Conservation (phyloP, 2,888 invertebrate species). For the Cerastis leucographa region DNA sequence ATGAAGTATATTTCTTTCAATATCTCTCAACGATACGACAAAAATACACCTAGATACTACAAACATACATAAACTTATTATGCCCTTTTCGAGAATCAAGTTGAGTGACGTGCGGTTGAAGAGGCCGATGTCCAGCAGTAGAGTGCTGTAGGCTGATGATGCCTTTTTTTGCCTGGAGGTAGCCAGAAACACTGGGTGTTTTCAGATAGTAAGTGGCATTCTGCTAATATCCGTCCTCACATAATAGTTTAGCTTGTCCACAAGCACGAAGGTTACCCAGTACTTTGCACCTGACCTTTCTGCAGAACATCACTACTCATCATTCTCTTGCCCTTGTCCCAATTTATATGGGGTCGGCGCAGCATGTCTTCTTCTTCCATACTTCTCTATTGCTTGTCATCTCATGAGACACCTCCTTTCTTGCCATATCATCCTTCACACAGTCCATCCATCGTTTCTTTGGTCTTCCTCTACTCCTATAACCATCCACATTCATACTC, state of each 20-base stretch:
- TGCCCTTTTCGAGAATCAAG: too few species aligned
- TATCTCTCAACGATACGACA: slow-evolving; percentile 11
- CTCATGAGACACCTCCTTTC: too few species aligned
- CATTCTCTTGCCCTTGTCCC: too few species aligned
- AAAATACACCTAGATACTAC: neutral
- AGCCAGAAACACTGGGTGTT: neutral
- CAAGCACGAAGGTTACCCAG: neutral
- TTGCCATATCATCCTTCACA: too few species aligned
- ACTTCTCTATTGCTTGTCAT: too few species aligned
- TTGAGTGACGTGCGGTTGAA: too few species aligned
- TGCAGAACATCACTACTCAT: neutral
- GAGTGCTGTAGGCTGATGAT: neutral
- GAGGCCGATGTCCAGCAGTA: too few species aligned
- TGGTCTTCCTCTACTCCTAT: too few species aligned
- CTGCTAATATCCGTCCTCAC: neutral
- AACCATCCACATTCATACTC: too few species aligned
- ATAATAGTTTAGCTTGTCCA: neutral
- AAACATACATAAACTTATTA: neutral
- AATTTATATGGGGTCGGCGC: too few species aligned
- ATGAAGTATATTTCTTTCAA: slow-evolving; percentile 19
- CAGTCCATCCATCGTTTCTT: too few species aligned
- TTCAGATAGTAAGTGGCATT: neutral
- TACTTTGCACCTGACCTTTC: neutral
- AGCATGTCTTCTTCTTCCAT: too few species aligned
- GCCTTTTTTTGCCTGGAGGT: neutral